phyloP scores from a whole-genome alignment of 2,888 invertebrate genomes.

The Rhagophthalmus giganteus region DNA sequence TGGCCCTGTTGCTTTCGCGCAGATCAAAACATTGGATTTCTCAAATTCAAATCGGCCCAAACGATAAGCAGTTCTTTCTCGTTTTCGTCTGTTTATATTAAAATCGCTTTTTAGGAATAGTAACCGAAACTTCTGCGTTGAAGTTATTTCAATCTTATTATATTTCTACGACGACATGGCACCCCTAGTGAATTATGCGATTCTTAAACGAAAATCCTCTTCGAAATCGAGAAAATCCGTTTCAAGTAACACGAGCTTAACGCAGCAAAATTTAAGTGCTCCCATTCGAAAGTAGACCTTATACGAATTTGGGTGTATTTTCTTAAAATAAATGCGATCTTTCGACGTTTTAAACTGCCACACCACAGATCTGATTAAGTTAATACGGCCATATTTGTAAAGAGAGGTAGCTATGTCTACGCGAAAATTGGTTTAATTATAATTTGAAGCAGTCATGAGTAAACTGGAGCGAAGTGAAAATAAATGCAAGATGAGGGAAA shows the following conservation, averaged over 20 bases:
- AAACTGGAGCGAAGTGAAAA: constrained; percentile 3
- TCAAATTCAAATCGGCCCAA: too few species aligned
- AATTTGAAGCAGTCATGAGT: constrained; percentile 4
- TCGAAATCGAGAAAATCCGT: constrained; percentile 9
- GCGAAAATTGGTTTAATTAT: constrained; percentile 18
- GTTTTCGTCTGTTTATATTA: too few species aligned
- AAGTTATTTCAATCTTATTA: background rate
- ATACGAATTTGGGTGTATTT: constrained; percentile 6
- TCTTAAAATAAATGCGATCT: constrained; percentile 6
- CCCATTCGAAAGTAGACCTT: constrained; percentile 8
- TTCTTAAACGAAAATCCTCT: constrained; percentile 16
- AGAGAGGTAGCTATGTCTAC: background rate
- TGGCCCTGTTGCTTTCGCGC: too few species aligned
- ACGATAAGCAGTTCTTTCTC: too few species aligned
- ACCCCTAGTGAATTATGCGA: constrained; percentile 4
- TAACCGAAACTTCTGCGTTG: background rate
- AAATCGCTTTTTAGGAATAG: too few species aligned
- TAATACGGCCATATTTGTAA: background rate
- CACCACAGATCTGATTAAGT: background rate
- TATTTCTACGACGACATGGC: constrained; percentile 3
- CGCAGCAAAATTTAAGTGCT: constrained; percentile 18
- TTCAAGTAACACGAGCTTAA: constrained; percentile 15
- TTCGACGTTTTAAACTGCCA: background rate
- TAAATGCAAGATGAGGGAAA: background rate
- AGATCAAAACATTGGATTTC: too few species aligned